Base-by-base conservation (phyloP, 1,140 invertebrate genomes). In the Heliconius hermathena region DNA sequence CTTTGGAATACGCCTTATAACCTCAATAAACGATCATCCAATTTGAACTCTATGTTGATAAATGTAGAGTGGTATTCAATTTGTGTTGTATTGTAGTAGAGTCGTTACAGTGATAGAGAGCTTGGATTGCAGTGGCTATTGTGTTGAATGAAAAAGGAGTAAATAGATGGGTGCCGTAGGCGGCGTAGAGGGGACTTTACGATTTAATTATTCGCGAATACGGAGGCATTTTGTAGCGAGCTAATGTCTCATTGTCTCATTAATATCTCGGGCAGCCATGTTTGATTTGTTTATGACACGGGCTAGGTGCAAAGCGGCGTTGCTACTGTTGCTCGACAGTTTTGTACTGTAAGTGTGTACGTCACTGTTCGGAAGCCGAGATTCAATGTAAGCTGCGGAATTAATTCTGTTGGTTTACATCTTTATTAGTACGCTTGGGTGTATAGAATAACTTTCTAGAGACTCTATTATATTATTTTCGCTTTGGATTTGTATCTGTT, bases 201-300 rank as follows among this genome's bases (percentile, higher is more conserved):
- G 93, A 94, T 94, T 94, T 94, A 94, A 94, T 94, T 94, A 94
- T 94, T 94, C 90, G 93, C 92, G 88, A 93, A 93, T 92, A 92
- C 92, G 89, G 91, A 92, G 93, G 93, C 92, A 94, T 93, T 94
- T 94, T 94, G 93, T 94, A 94, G 91, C 92, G 88, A 89, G 88
- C 93, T 94, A 94, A 94, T 94, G 93, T 91, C 91, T 93, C 91
- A 93, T 94, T 94, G 93, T 94, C 93, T 94, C 91, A 94, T 94
- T 94, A 94, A 94, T 94, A 93, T 93, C 91, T 91, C 89, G 87
- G 87, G 86, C 90, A 88, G 90, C 92, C 93, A 93, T 93, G 88
- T 93, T 93, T 94, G 93, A 93, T 93, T 91, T 94, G 93, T 94
- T 93, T 93, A 90, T 93, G 93, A 93, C 93, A 90, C 87, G 88